Evolutionary conservation across 2,113 vertebrate genomes (phyloP).

Genomic region (Thymallus thymallus): DNA sequence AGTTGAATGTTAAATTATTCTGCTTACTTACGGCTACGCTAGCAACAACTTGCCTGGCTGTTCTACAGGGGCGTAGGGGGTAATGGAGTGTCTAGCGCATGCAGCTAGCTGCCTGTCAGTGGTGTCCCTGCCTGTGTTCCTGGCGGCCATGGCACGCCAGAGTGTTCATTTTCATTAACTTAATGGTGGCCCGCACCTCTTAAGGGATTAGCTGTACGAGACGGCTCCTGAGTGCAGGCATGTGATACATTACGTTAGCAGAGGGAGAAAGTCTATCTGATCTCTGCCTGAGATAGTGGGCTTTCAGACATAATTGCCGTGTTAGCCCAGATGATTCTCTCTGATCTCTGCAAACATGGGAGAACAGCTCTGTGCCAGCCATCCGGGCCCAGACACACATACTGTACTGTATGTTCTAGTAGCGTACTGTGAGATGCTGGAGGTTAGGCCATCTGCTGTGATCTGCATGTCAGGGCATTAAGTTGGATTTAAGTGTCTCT

Average conservation of each 20-base stretch:
- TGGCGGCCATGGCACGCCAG: conserved; percentile 53
- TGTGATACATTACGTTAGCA: conserved; percentile 19
- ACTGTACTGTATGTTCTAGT: conserved; percentile 40
- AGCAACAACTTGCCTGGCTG: too few relatives aligned
- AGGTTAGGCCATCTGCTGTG: conserved; percentile 52
- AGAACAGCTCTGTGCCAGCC: conserved; percentile 55
- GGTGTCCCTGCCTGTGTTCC: conserved; percentile 6
- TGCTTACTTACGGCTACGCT: too few relatives aligned
- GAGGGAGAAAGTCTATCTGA: conserved; percentile 76
- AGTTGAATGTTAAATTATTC: too few relatives aligned
- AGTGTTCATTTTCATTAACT: conserved; percentile 80
- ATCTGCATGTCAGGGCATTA: conserved; percentile 44
- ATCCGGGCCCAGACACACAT: conserved; percentile 65
- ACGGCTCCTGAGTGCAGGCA: conserved; percentile 71
- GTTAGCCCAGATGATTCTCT: conserved; percentile 76
- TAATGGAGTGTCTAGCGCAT: too few relatives aligned
- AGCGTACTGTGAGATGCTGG: conserved; percentile 59
- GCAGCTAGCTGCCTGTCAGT: too few relatives aligned
- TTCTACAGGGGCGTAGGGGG: too few relatives aligned
- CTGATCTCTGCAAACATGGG: conserved; percentile 77
- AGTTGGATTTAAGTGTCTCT: conserved; percentile 41
- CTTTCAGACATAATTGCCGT: conserved; percentile 75
- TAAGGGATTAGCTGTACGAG: conserved; percentile 77
- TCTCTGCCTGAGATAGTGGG: conserved; percentile 73
- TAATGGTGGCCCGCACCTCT: conserved; percentile 75